Conservation (phyloP, 2,113 vertebrate genomes). For the Lamprologus sp. region DNA sequence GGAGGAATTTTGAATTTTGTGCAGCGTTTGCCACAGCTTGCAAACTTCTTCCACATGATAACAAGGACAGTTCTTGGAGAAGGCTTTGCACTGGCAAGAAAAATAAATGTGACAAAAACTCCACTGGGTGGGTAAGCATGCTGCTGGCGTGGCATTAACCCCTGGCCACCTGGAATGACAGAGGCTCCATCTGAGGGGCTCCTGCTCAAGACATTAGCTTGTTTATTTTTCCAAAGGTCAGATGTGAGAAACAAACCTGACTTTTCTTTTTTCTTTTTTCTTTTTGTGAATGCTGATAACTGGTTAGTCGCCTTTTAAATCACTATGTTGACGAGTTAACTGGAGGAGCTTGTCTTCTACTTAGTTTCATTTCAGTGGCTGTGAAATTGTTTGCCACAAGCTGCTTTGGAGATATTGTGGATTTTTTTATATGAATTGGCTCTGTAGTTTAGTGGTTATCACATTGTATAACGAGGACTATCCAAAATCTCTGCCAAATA, state of each 20-base stretch:
- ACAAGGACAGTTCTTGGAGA: conserved; percentile 1
- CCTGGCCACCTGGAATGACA: conserved; percentile 16
- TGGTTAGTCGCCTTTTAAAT: conserved; percentile 3
- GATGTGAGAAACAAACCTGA: conserved; percentile 17
- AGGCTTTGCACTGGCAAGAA: conserved; percentile 22
- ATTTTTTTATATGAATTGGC: neutral
- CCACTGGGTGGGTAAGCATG: neutral
- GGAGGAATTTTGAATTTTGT: neutral
- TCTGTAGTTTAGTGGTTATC: neutral
- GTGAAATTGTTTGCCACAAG: neutral
- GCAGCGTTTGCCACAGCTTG: neutral
- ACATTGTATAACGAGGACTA: neutral
- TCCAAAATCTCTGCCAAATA: neutral
- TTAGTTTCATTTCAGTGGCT: neutral
- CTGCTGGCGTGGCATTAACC: conserved; percentile 30
- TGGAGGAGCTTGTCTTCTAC: neutral
- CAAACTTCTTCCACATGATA: neutral
- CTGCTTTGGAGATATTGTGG: neutral
- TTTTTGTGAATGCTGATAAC: neutral
- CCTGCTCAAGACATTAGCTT: conserved; percentile 25
- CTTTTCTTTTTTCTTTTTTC: conserved; percentile 28
- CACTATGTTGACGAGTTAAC: neutral
- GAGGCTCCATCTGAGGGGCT: conserved; percentile 4
- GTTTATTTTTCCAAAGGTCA: conserved; percentile 53
- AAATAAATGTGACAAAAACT: conserved; percentile 48